Percentiles rank a stretch among this genome's conserved stretches.
These are phyloP conservation scores for Aegithalos caudatus DNA, from an alignment of 2,113 vertebrate species.

Conservation along the genomic window DNA sequence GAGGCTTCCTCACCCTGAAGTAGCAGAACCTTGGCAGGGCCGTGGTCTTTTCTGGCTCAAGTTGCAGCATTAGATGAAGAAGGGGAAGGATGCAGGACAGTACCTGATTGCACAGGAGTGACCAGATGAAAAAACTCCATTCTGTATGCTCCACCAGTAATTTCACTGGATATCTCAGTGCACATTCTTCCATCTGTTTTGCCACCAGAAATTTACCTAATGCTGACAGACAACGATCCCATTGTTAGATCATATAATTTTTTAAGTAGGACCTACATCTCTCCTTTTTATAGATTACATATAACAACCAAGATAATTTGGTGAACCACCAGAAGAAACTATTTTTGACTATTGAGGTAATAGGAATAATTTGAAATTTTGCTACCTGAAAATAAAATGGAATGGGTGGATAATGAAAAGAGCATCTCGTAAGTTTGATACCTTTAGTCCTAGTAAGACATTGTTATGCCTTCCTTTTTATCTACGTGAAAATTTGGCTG, in stretches of 20 bases:
- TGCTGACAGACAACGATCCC: fast-evolving
- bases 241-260: neutral
- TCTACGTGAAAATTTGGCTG: neutral
- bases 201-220: neutral
- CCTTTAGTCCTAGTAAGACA: neutral
- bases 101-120: neutral
- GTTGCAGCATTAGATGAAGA: neutral
- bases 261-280: neutral
- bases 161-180: neutral
- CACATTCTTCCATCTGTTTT: neutral
- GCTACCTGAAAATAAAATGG: neutral
- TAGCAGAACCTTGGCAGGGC: neutral
- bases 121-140: neutral
- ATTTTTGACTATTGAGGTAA: neutral
- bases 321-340: neutral
- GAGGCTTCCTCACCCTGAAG: neutral
- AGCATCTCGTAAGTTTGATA: neutral
- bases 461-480: neutral
- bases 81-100: neutral
- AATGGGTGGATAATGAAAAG: neutral
- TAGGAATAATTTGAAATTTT: neutral
- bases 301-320: neutral
- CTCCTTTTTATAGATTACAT: neutral
- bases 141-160: neutral
- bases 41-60: neutral